phyloP scores from a whole-genome alignment of 35 echinoderm and acorn worm genomes.

The Strongylocentrotus purpuratus region DNA sequence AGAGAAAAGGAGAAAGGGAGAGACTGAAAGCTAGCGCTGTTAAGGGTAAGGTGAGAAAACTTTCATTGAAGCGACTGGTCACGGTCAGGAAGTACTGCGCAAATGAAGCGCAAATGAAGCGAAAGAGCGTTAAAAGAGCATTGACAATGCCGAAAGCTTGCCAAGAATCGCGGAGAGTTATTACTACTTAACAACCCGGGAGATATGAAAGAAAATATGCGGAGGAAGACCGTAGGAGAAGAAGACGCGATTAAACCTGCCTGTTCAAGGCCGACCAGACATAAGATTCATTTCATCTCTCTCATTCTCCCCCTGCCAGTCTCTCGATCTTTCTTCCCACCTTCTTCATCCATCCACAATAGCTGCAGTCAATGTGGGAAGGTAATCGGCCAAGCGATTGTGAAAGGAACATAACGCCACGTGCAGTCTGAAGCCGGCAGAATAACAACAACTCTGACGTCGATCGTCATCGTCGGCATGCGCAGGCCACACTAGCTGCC shows the following conservation, averaged over 20 bases:
- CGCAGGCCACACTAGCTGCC: background rate
- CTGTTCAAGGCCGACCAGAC: constrained; percentile 39
- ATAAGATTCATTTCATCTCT: constrained; percentile 14
- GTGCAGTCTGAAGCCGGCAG: background rate
- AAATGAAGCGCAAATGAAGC: too few relatives aligned
- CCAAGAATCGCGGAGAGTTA: background rate
- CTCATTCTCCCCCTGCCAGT: background rate
- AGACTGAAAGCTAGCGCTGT: background rate
- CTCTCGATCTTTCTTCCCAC: too few relatives aligned
- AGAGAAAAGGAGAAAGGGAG: background rate
- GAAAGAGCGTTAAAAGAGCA: background rate
- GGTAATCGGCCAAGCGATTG: background rate
- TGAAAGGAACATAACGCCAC: constrained; percentile 15
- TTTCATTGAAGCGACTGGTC: constrained; percentile 19
- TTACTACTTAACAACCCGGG: background rate
- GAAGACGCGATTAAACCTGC: constrained; percentile 11
- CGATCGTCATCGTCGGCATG: background rate
- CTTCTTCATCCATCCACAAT: background rate
- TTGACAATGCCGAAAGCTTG: background rate
- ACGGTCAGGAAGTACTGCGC: constrained; percentile 26
- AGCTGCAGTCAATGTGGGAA: constrained; percentile 6
- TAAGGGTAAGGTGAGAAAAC: background rate
- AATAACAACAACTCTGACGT: constrained; percentile 6
- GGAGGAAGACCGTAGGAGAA: background rate
- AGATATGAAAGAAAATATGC: background rate